These are phyloP conservation scores for Nannoperca australis DNA, from an alignment of 2,797 vertebrate genomes.

Conservation along the genomic window DNA sequence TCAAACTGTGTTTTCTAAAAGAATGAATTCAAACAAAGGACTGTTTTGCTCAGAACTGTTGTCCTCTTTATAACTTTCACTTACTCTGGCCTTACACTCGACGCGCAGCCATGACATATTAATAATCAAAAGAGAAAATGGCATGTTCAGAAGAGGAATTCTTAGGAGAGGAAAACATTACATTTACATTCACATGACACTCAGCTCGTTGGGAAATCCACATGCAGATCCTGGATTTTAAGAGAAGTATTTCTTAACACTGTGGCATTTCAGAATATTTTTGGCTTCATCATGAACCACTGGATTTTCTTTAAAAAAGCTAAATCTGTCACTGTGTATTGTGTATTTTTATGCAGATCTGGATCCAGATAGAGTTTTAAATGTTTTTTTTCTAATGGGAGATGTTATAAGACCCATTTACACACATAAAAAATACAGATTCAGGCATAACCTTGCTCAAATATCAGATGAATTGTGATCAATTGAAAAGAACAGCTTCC, in stretches of 20 bases:
- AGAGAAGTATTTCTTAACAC: neutral
- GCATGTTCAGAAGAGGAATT: neutral
- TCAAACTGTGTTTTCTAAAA: constrained; percentile 5
- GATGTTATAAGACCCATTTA: neutral
- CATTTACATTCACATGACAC: neutral
- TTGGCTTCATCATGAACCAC: neutral
- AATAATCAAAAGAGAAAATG: neutral
- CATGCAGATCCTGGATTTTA: neutral
- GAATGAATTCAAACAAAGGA: constrained; percentile 5
- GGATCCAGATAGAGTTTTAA: too few species aligned
- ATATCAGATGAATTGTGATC: neutral
- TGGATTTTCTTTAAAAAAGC: neutral
- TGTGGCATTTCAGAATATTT: neutral
- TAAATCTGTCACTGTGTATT: neutral
- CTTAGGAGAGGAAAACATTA: neutral
- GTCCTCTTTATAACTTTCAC: neutral
- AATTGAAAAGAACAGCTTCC: neutral
- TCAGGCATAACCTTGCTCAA: neutral
- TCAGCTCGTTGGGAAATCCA: neutral
- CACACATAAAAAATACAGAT: neutral
- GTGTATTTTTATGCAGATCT: neutral
- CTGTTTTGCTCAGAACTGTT: neutral
- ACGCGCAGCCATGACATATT: neutral
- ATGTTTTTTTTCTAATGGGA: neutral
- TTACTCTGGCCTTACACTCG: neutral